Percentiles rank a stretch among this genome's conserved stretches.
Conservation (phyloP, 2,113 vertebrate genomes). For the Thermophis baileyi region DNA sequence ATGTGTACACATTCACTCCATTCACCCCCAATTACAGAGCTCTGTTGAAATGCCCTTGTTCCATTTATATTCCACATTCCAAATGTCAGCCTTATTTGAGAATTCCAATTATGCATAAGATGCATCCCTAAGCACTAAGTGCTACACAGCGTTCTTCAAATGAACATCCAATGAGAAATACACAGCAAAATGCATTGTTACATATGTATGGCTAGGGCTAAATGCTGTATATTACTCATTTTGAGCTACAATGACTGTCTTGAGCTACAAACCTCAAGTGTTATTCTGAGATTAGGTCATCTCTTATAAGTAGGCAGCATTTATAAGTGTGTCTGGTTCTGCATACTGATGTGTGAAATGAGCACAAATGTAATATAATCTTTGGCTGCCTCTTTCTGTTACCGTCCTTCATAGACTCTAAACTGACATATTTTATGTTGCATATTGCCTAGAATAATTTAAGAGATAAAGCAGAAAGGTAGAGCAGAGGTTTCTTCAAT, state of each 20-base stretch:
- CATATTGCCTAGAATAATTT: neutral
- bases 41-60: constrained; percentile 68
- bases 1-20: constrained; percentile 66
- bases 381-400: constrained; percentile 13
- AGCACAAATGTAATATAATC: constrained; percentile 14
- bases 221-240: constrained; percentile 60
- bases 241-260: constrained; percentile 17
- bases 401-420: neutral
- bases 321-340: constrained; percentile 16
- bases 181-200: constrained; percentile 68
- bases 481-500: neutral
- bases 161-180: constrained; percentile 51
- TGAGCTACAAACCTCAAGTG: constrained; percentile 10
- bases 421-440: neutral
- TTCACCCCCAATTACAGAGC: constrained; percentile 76
- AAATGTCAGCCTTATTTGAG: constrained; percentile 72
- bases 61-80: constrained; percentile 68
- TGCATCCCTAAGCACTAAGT: constrained; percentile 72
- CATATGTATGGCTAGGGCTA: constrained; percentile 66
- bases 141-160: constrained; percentile 71
- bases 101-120: constrained; percentile 65
- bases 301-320: neutral
- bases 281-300: constrained; percentile 17
- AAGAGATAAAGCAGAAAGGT: neutral
- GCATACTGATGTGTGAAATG: constrained; percentile 6